Evolutionary conservation across 2,888 invertebrate species (phyloP), one percentile per base, ranked within the genome.

Genomic region (Psylliodes chrysocephalus): DNA sequence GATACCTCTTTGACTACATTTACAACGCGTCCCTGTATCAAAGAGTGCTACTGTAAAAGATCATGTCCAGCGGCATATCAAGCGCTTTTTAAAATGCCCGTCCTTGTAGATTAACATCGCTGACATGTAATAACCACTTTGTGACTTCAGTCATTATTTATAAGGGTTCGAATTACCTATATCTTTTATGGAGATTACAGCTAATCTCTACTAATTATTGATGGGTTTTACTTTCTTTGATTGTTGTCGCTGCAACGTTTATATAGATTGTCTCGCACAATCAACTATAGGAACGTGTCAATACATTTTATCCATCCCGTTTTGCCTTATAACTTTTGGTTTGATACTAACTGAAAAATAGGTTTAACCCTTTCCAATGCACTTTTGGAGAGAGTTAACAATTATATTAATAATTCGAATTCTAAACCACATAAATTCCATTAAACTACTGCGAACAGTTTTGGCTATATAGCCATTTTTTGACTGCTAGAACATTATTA

Each of bases 31-130:
- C 42, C 3, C 12, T 42, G 42, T 15, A 30, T 8, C 19, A 52
- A 2, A 52, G 15, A 52, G 52, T 52, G 52, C 52, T 52, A 52
- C 52, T 38, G 52, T 35, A 38, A 22, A 22, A 35, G 22, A 17
- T 19, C 49, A n/a, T 18, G 33, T 17, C 14, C 51, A 30, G 51
- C 52, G 38, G 52, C 52, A 52, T 35, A 42, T 52, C 35, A 19
- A 52, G 14, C 38, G 33, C 18, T 18, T 17, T 51, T 63, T 63
- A 52, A 56, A 63, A 56, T 33, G 18, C 38, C 42, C 56, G 63
- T 56, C 57, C 63, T 63, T 63, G 63, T 46, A 53, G 54, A 63
- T 63, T 63, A 63, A 59, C 63, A 63, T 57, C 53, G 46, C 53
- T 59, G 63, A 63, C 53, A 52, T 63, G 47, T 63, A 63, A 63